Evolutionary conservation across 2,888 invertebrate genomes (phyloP).

Genomic region (Zygaena filipendulae): DNA sequence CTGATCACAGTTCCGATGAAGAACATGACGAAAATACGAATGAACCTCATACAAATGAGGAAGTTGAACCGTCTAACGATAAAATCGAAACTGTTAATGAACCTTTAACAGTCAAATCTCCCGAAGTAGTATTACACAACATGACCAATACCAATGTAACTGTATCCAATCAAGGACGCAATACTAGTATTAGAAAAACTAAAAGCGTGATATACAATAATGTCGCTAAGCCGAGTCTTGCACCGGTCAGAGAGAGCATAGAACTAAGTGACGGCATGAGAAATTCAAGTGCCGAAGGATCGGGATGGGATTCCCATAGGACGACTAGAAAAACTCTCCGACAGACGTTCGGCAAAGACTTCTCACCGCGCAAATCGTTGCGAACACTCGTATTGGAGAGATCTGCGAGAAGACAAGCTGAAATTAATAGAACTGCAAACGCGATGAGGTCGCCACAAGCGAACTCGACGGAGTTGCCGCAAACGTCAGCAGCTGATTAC

Average conservation of each 20-base stretch:
- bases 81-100: not conserved
- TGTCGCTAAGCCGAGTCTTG: constrained; percentile 27
- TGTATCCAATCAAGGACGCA: constrained; percentile 25
- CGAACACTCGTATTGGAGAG: constrained; percentile 52
- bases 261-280: constrained; percentile 29
- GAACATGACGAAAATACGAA: no score
- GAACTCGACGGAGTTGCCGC: constrained; percentile 18
- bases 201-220: constrained; percentile 30
- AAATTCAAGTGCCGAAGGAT: constrained; percentile 43
- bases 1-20: no score
- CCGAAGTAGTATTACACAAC: constrained; percentile 33
- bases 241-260: constrained; percentile 29
- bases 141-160: constrained; percentile 26
- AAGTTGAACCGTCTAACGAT: no score
- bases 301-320: constrained; percentile 57
- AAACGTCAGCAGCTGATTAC: constrained; percentile 8
- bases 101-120: constrained; percentile 25
- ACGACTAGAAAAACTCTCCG: constrained; percentile 47
- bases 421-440: constrained; percentile 20
- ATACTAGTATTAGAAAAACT: constrained; percentile 32
- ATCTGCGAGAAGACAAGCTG: constrained; percentile 33
- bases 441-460: constrained; percentile 21
- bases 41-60: no score
- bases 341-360: constrained; percentile 49
- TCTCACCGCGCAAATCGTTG: constrained; percentile 45